These are phyloP conservation scores for Lymantria monacha DNA, from an alignment of 2,888 invertebrate species.

Conservation along the genomic window DNA sequence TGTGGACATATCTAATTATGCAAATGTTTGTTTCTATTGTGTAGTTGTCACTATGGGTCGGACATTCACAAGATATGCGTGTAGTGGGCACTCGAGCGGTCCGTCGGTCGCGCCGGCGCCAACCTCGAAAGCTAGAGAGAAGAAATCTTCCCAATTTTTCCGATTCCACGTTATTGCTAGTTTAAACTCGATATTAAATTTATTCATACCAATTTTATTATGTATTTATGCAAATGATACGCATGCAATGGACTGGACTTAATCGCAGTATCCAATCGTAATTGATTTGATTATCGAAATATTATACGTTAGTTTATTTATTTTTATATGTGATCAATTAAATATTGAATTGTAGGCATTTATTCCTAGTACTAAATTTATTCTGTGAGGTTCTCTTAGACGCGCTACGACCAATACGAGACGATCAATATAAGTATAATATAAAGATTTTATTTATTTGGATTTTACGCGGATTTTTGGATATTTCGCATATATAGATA, in stretches of 20 bases:
- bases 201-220: slow-evolving; percentile 52
- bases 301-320: slow-evolving; percentile 20
- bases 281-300: slow-evolving; percentile 53
- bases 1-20: slow-evolving; percentile 47
- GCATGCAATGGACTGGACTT: slow-evolving; percentile 48
- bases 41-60: slow-evolving; percentile 34
- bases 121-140: slow-evolving; percentile 44
- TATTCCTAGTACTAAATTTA: no score
- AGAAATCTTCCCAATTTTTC: slow-evolving; percentile 53
- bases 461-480: no score
- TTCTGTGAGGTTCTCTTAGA: no score
- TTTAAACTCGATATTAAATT: slow-evolving; percentile 49
- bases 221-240: slow-evolving; percentile 60
- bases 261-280: slow-evolving; percentile 51
- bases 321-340: background rate
- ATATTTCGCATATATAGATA: no score
- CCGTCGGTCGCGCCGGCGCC: slow-evolving; percentile 45
- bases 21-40: slow-evolving; percentile 45
- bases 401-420: no score
- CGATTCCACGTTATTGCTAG: slow-evolving; percentile 54
- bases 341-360: background rate
- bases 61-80: slow-evolving; percentile 27
- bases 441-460: no score
- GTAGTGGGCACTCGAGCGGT: slow-evolving; percentile 29
- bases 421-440: no score